Conservation (phyloP, 1,140 invertebrate genomes). For the Microplitis mediator region DNA sequence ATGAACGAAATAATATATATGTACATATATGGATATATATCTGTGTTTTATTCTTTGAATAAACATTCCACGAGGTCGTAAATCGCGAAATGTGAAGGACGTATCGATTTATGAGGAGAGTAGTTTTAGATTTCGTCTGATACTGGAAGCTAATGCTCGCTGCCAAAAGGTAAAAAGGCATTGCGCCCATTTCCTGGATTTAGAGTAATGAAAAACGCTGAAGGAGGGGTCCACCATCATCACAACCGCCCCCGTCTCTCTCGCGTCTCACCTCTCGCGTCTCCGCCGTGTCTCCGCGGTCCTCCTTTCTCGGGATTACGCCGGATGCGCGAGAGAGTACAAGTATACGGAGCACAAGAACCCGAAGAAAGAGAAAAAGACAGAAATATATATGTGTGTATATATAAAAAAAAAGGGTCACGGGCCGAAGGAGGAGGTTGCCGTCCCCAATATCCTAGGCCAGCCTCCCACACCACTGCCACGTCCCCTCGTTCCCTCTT, state of each 20-base stretch:
- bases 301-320: neutral
- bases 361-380: neutral
- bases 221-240: neutral
- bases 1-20: no score
- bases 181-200: neutral
- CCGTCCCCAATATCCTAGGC: constrained; percentile 28
- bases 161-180: constrained; percentile 2
- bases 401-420: neutral
- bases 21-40: no score
- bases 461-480: constrained; percentile 10
- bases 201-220: constrained; percentile 15
- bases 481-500: neutral
- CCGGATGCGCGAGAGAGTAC: neutral
- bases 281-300: neutral
- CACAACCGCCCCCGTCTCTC: no score
- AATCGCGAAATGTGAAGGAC: neutral
- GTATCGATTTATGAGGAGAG: neutral
- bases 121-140: no score
- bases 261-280: no score
- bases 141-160: no score
- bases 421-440: neutral
- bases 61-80: neutral
- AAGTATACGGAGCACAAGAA: neutral
- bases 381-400: neutral
- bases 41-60: neutral